These are phyloP conservation scores for Drosophila ogumai DNA, from an alignment of 1,140 invertebrate genomes.

Conservation along the genomic window DNA sequence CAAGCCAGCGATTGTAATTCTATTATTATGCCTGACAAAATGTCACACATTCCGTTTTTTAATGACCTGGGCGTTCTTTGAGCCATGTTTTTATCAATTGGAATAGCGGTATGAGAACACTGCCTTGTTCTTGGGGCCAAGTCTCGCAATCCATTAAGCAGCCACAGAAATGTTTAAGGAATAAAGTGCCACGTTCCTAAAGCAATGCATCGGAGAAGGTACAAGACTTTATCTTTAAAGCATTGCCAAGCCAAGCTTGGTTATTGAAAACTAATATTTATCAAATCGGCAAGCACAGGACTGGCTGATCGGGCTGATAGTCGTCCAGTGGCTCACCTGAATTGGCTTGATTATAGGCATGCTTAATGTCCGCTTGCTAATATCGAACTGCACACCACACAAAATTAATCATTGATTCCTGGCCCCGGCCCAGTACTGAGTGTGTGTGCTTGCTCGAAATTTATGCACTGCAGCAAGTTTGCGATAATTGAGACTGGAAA, in stretches of 20 bases:
- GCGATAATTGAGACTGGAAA: slow-evolving; percentile 57
- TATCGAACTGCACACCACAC: slow-evolving; percentile 54
- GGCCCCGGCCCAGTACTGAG: slow-evolving; percentile 1
- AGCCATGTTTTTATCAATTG: slow-evolving; percentile 55
- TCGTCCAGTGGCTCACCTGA: neutral
- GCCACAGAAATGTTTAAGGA: neutral
- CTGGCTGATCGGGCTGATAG: neutral
- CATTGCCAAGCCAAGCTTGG: neutral
- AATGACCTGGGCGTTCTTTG: slow-evolving; percentile 59
- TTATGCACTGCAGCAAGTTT: slow-evolving; percentile 74
- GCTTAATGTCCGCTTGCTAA: slow-evolving; percentile 12
- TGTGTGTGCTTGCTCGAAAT: slow-evolving; percentile 49
- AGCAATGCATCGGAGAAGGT: neutral
- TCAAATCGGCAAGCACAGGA: too few relatives aligned
- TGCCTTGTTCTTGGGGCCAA: slow-evolving; percentile 2
- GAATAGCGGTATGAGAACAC: neutral
- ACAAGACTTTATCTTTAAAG: neutral
- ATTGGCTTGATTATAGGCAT: slow-evolving; percentile 9
- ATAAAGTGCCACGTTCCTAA: neutral
- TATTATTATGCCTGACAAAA: slow-evolving; percentile 74
- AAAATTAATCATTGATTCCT: slow-evolving; percentile 73
- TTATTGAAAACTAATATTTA: slow-evolving; percentile 7
- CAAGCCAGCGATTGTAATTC: slow-evolving; percentile 71
- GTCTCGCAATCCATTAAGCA: neutral
- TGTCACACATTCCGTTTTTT: slow-evolving; percentile 73